Percentiles rank a stretch among this genome's conserved stretches.
These are phyloP conservation scores for Pantherophis vulpinus DNA, from an alignment of 2,797 vertebrate genomes.

Conservation along the genomic window DNA sequence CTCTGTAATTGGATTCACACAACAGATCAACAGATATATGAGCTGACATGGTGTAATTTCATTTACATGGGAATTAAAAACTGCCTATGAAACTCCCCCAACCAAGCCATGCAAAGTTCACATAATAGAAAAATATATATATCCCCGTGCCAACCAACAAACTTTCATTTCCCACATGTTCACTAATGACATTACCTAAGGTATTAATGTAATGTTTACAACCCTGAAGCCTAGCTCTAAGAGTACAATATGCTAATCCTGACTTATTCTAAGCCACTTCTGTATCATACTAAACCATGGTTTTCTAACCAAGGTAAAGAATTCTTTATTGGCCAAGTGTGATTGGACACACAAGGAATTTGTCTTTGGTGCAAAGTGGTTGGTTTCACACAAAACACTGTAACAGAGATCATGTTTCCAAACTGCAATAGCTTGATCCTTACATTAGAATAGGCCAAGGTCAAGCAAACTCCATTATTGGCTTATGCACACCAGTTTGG, in stretches of 20 bases:
- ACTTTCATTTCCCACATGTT: background rate
- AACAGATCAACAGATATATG: background rate
- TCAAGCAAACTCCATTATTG: background rate
- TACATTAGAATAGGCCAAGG: background rate
- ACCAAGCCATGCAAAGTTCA: background rate
- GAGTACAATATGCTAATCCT: background rate
- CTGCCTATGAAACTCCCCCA: background rate
- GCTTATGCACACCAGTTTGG: background rate
- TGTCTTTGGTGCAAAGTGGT: background rate
- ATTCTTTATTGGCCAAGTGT: too few relatives aligned
- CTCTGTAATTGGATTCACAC: background rate
- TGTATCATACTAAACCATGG: background rate
- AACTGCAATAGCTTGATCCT: background rate
- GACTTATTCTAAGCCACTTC: background rate
- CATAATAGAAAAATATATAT: background rate
- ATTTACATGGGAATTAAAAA: background rate
- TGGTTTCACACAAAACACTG: background rate
- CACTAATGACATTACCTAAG: background rate
- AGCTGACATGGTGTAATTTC: background rate
- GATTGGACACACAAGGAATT: too few relatives aligned
- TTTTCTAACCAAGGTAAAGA: background rate
- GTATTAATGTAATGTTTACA: background rate
- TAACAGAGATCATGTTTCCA: background rate
- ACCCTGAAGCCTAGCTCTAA: background rate
- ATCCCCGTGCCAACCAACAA: background rate